Evolutionary conservation across 2,888 invertebrate genomes (phyloP), one percentile per base, ranked within the genome.

Genomic region (Hypomecis punctinalis): DNA sequence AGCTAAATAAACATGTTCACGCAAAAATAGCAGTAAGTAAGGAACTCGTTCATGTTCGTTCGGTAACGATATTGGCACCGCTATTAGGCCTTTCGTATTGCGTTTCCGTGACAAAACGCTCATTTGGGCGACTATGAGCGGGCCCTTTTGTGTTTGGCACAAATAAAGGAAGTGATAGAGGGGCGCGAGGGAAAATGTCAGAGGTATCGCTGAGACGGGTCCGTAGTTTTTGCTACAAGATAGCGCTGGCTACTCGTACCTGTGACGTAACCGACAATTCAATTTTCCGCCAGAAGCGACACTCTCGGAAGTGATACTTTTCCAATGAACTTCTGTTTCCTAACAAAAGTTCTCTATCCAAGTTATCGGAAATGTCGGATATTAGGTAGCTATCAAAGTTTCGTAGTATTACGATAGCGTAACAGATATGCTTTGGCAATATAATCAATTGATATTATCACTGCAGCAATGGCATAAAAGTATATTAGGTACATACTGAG

Each of bases 241-340:
- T 80, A 81, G 80, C 78, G 76, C 76, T 70, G 76, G 73, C 72
- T 69, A 72, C n/a, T n/a, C n/a, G n/a, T n/a, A n/a, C 75, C 68
- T 60, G 59, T 52, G 60, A 76, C 81, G 82, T 40, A 40, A 52
- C 80, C 83, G 79, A 86, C 86, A 83, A 88, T 88, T 88, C 83
- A 87, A 88, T 88, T 88, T 87, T 82, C 84, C 83, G 81, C 78
- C 47, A 67, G 63, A 63, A 67, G 67, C 65, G 64, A 49, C 69
- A 37, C 55, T 36, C 42, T 11, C 39, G 69, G 66, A 74, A 75
- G 71, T 74, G 74, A 43, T 63, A 69, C 64, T 71, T 63, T 70
- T 61, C 61, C 60, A 63, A 69, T 65, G 54, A 59, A 69, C 61
- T 63, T 56, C 59, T 55, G 63, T 66, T 64, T 66, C 49, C 51